Base-by-base conservation (phyloP, 1,140 invertebrate species). In the Maniola jurtina region DNA sequence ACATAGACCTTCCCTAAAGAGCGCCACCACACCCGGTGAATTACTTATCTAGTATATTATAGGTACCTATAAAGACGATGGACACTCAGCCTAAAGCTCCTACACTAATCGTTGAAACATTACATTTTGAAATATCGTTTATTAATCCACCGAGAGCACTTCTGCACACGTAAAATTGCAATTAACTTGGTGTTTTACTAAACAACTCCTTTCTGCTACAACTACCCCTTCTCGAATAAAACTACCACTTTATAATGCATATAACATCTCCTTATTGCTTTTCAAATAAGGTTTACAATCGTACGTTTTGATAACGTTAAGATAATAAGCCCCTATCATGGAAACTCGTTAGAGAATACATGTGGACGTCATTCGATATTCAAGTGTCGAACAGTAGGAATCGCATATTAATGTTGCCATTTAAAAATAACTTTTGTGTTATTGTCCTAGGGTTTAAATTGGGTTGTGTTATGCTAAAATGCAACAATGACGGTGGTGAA, bases 361-460 rank as follows among this genome's bases (percentile, higher is more conserved):
- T 77, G 81, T 71, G 78, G 78, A 70, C 82, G 84, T 86, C 86
- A 86, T 89, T 89, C 82, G 83, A 89, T 86, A 89, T 80, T 76
- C 73, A 69, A 78, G 73, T 60, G 62, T 71, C 72, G 71, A 73
- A 75, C 58, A 38, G 70, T 48, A 55, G 64, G 71, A 55, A 77
- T 52, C 60, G 16, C 25, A 55, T 34, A 48, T 45, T 50, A n/a
- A 38, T 48, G 16, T 13, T 55, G 54, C 62, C 50, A 64, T 76
- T 64, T 52, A 47, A 81, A 80, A 78, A 74, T 77, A 75, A 73
- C 68, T 74, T 70, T 65, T 80, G 73, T 67, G 55, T 35, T 16
- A 33, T 50, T 55, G 35, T 40, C 35, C 68, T 76, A 84, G 60
- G 73, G 77, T 75, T 66, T 58, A 69, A 68, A 75, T 77, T 74